Evolutionary conservation across 2,888 invertebrate genomes (phyloP), one percentile per base, ranked within the genome.

Genomic region (Scelioninae gen. 2): DNA sequence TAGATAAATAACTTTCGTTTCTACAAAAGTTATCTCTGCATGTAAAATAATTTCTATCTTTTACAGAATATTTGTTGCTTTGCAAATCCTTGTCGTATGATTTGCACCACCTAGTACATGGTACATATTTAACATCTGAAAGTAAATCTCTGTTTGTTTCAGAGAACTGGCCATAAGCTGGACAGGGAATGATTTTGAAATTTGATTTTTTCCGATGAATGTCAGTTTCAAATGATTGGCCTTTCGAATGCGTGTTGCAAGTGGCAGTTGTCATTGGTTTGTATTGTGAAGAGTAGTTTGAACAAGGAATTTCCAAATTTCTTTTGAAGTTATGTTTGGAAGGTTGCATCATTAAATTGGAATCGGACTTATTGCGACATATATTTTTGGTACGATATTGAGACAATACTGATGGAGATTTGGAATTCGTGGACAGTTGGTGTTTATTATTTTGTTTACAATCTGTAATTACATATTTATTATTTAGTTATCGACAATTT

Each of bases 241-340:
- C 37, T 7, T 65, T 45, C 3, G n/a, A 28, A 7, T 39, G n/a
- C 1, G 0, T 15, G 18, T 31, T 10, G 10, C 4, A 37, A 7
- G 35, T 45, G 2, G 31, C 43, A 19, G 33, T n/a, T 18, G 61
- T 15, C 13, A 31, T 7, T 15, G 48, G 15, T 25, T 13, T 48
- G 19, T 39, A 15, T 6, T 31, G 48, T 15, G 31, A 9, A 0
- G 4, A 10, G 33, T 39, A 58, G 25, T 15, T 52, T n/a, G 33
- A 10, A 43, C 33, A 48, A 41, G 63, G 70, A 15, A 46, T 43
- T 13, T 72, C 71, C n/a, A 65, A 22, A 16, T 53, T 72, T 43
- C 22, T 64, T 45, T 58, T 71, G 10, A 31, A 64, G 10, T 18
- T 57, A 7, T 64, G 31, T 11, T 64, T 71, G 5, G 61, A 45